Conservation (phyloP, 1,140 invertebrate genomes). For the Drosophila subpulchrella region DNA sequence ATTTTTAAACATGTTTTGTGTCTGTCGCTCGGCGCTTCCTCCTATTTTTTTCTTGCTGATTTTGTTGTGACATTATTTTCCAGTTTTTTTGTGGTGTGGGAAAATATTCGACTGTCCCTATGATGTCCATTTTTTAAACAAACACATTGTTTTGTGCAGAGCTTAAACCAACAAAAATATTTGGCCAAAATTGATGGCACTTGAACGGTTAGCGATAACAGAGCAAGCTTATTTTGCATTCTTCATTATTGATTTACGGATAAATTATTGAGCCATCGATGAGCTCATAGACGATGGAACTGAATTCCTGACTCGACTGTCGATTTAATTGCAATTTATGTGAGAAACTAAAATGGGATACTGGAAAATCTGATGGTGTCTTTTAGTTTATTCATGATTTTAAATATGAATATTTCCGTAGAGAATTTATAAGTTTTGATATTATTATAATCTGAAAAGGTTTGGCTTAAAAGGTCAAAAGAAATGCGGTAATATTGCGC, state of each 20-base stretch:
- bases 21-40: slow-evolving; percentile 21
- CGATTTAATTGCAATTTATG: slow-evolving; percentile 46
- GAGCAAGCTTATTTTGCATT: slow-evolving; percentile 26
- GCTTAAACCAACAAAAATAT: slow-evolving; percentile 18
- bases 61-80: slow-evolving; percentile 55
- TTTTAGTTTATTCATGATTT: slow-evolving; percentile 9
- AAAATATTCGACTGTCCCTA: slow-evolving; percentile 52
- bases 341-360: slow-evolving; percentile 18
- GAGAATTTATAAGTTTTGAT: not conserved
- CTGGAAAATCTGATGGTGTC: not conserved
- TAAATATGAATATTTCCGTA: no score
- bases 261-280: slow-evolving; percentile 33
- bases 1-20: slow-evolving; percentile 76
- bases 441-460: not conserved
- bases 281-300: slow-evolving; percentile 12
- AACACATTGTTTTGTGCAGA: slow-evolving; percentile 7
- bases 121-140: slow-evolving; percentile 6
- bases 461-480: slow-evolving; percentile 7
- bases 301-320: not conserved
- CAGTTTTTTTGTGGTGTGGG: slow-evolving; percentile 53
- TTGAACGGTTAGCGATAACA: slow-evolving; percentile 22
- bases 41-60: slow-evolving; percentile 3
- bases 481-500: slow-evolving; percentile 19
- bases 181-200: slow-evolving; percentile 17
- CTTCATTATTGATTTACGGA: slow-evolving; percentile 26